phyloP scores from a whole-genome alignment of 2,888 invertebrate species.

The Neuroscelio doddi region DNA sequence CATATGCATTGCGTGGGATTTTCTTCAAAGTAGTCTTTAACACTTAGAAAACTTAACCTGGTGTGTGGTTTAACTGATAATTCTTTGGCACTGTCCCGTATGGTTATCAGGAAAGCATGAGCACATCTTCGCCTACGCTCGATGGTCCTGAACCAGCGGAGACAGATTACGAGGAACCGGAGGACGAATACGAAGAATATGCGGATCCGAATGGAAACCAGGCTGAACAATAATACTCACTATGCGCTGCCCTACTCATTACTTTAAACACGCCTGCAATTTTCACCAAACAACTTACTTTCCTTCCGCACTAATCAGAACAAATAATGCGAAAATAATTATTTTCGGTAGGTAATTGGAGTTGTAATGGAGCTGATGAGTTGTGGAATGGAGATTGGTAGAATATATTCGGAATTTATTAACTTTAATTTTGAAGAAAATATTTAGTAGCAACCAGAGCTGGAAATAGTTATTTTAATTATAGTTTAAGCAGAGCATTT shows the following conservation, averaged over 20 bases:
- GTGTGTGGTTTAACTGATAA: slow-evolving; percentile 43
- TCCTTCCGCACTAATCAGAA: slow-evolving; percentile 50
- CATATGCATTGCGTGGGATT: too few relatives aligned
- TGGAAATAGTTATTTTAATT: neutral
- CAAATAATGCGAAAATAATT: slow-evolving; percentile 42
- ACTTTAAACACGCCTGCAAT: slow-evolving; percentile 42
- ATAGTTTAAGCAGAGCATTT: too few relatives aligned
- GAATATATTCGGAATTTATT: too few relatives aligned
- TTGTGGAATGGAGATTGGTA: slow-evolving; percentile 8
- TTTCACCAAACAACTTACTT: slow-evolving; percentile 50
- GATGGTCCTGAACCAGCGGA: slow-evolving; percentile 76
- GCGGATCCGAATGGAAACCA: slow-evolving; percentile 72
- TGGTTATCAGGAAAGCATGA: slow-evolving; percentile 66
- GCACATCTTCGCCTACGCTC: slow-evolving; percentile 73
- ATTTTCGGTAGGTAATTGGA: slow-evolving; percentile 48
- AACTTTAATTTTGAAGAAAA: neutral
- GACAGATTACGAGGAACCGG: slow-evolving; percentile 76
- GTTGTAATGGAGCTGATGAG: too few relatives aligned
- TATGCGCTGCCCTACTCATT: slow-evolving; percentile 59
- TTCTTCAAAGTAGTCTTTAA: too few relatives aligned
- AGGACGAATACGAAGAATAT: slow-evolving; percentile 76
- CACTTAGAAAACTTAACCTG: slow-evolving; percentile 19
- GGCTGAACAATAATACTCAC: slow-evolving; percentile 67
- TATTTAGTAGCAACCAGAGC: neutral
- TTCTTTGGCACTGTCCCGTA: slow-evolving; percentile 57